Percentiles rank a stretch among this genome's conserved stretches.
Conservation (phyloP, 2,888 invertebrate species). For the Amblyjoppa fuscipennis region DNA sequence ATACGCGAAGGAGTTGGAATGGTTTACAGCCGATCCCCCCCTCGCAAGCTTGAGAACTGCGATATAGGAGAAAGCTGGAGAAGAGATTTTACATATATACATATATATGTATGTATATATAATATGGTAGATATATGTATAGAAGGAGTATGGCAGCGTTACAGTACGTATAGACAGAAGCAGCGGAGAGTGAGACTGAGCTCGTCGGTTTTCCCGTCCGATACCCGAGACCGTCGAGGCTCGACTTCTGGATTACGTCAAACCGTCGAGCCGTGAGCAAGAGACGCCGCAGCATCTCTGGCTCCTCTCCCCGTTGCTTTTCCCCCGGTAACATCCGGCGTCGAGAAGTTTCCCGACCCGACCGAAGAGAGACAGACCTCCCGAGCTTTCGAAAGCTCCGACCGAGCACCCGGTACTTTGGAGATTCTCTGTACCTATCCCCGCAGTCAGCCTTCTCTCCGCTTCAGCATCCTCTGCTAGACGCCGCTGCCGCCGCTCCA, state of each 20-base stretch:
- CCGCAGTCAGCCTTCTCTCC: constrained; percentile 49
- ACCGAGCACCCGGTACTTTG: constrained; percentile 60
- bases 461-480: constrained; percentile 16
- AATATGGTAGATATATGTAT: constrained; percentile 14
- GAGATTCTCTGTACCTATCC: constrained; percentile 62
- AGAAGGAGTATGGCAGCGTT: not conserved
- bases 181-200: constrained; percentile 28
- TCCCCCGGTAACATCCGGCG: constrained; percentile 76
- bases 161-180: constrained; percentile 15
- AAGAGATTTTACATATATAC: constrained; percentile 4
- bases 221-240: constrained; percentile 59
- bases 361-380: constrained; percentile 65
- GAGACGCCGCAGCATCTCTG: constrained; percentile 29
- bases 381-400: constrained; percentile 70
- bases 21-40: constrained; percentile 43
- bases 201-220: constrained; percentile 50
- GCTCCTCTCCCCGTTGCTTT: constrained; percentile 3
- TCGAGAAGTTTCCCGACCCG: constrained; percentile 71
- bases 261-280: constrained; percentile 71
- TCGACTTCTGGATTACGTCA: constrained; percentile 78
- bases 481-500: constrained; percentile 30
- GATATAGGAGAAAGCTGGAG: constrained; percentile 20
- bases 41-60: constrained; percentile 22
- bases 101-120: constrained; percentile 9
- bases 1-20: constrained; percentile 59